Evolutionary conservation across 2,113 vertebrate genomes (phyloP).

Genomic region (Dinomys branickii): DNA sequence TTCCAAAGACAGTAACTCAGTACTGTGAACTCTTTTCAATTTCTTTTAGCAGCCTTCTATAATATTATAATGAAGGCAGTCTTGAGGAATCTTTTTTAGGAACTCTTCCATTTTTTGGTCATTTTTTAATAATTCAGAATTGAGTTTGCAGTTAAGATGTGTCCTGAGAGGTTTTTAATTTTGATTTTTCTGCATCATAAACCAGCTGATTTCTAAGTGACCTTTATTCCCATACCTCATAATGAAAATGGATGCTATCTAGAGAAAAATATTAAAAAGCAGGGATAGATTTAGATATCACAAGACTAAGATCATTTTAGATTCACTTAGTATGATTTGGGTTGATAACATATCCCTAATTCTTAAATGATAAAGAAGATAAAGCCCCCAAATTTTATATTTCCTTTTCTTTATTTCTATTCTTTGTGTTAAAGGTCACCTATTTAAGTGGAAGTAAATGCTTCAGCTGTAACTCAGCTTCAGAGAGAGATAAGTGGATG

Average conservation of each 20-base stretch:
- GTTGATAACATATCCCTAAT: not conserved
- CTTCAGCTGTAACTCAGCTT: conserved; percentile 95
- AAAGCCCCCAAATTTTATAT: not conserved
- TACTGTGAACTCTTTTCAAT: not conserved
- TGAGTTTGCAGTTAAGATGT: conserved; percentile 35
- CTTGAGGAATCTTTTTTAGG: conserved; percentile 34
- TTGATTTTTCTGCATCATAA: not conserved
- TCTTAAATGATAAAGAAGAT: not conserved
- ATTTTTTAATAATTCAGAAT: conserved; percentile 34
- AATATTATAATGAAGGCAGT: conserved; percentile 18
- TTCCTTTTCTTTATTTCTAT: conserved; percentile 68
- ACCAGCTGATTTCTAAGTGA: conserved; percentile 39
- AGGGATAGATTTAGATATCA: not conserved
- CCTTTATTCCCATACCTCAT: not conserved
- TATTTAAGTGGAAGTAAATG: conserved; percentile 97
- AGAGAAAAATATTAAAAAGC: not conserved
- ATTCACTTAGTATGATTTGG: not conserved
- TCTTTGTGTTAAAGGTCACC: conserved; percentile 90
- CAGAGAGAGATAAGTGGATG: conserved; percentile 99
- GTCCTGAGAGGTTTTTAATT: conserved; percentile 16
- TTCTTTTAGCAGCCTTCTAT: not conserved
- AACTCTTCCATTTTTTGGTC: conserved; percentile 23
- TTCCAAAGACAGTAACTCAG: conserved; percentile 25
- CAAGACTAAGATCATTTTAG: not conserved
- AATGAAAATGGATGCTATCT: not conserved